A percentile compares a stretch with the other conserved stretches of the same genome.
Evolutionary conservation across 2,888 invertebrate species (phyloP).

Genomic region (Auanema freiburgensis): DNA sequence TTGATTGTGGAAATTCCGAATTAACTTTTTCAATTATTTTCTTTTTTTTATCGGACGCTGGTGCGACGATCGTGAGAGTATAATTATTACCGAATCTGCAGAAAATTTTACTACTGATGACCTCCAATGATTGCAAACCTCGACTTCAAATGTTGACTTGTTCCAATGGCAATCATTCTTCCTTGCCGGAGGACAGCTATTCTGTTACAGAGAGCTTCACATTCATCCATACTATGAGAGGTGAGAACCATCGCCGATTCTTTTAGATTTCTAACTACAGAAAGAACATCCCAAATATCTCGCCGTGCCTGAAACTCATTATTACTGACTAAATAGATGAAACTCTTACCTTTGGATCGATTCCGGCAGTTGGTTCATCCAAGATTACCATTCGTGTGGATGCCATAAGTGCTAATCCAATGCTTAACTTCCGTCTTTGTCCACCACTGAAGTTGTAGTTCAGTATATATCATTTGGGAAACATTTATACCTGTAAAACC

Average conservation of each 20-base stretch:
- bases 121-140: conserved; percentile 27
- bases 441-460: conserved; percentile 71
- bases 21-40: conserved; percentile 17
- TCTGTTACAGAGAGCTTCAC: conserved; percentile 58
- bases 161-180: conserved; percentile 55
- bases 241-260: conserved; percentile 52
- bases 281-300: conserved; percentile 68
- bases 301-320: conserved; percentile 71
- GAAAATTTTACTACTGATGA: conserved; percentile 1
- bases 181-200: conserved; percentile 62
- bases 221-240: conserved; percentile 57
- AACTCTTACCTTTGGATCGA: conserved; percentile 70
- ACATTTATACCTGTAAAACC: conserved; percentile 33
- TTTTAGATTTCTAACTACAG: conserved; percentile 33
- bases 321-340: too few species aligned
- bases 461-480: too few species aligned
- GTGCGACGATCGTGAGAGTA: conserved; percentile 34
- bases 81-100: conserved; percentile 50
- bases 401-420: conserved; percentile 78
- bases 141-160: conserved; percentile 56
- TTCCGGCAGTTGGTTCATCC: conserved; percentile 66
- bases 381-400: conserved; percentile 75
- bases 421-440: conserved; percentile 79
- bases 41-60: conserved; percentile 10
- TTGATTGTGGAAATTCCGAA: conserved; percentile 16